These are phyloP conservation scores for human (Homo sapiens) DNA, from an alignment of 2,113 vertebrate species.

Conservation along the genomic window DNA sequence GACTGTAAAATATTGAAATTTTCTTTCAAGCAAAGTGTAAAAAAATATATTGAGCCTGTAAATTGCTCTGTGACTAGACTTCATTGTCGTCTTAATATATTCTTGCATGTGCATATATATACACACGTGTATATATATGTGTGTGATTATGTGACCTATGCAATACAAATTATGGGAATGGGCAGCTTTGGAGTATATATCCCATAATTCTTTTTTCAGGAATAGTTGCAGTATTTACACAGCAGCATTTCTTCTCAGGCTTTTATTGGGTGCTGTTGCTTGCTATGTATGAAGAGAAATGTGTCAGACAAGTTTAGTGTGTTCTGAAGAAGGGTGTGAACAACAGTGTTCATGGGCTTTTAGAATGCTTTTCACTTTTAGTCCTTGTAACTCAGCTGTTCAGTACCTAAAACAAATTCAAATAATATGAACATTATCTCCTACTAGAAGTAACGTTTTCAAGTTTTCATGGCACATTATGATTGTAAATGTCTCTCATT, in stretches of 20 bases:
- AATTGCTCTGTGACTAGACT: slow-evolving; percentile 89
- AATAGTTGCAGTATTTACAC: slow-evolving; percentile 92
- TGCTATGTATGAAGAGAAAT: slow-evolving; percentile 85
- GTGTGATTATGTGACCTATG: slow-evolving; percentile 93
- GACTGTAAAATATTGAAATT: slow-evolving; percentile 90
- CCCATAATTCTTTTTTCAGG: slow-evolving; percentile 90
- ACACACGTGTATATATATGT: slow-evolving; percentile 82
- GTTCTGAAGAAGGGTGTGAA: slow-evolving; percentile 81
- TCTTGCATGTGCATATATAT: slow-evolving; percentile 84
- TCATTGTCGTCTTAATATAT: slow-evolving; percentile 89
- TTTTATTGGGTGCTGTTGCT: slow-evolving; percentile 90
- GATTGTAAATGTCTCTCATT: slow-evolving; percentile 84
- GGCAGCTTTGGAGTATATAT: slow-evolving; percentile 85
- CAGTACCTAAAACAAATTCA: slow-evolving; percentile 74
- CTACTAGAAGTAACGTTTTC: slow-evolving; percentile 71
- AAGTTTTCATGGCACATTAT: slow-evolving; percentile 81
- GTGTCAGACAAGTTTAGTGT: slow-evolving; percentile 83
- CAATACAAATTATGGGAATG: slow-evolving; percentile 89
- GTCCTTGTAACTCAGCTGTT: slow-evolving; percentile 77
- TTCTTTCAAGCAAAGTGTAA: slow-evolving; percentile 87
- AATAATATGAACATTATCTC: slow-evolving; percentile 76
- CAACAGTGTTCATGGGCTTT: slow-evolving; percentile 78
- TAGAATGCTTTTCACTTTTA: slow-evolving; percentile 74
- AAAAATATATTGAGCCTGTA: slow-evolving; percentile 89
- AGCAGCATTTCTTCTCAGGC: slow-evolving; percentile 91